Conservation (phyloP, 2,888 invertebrate species). For the Synanthedon andrenaeformis region DNA sequence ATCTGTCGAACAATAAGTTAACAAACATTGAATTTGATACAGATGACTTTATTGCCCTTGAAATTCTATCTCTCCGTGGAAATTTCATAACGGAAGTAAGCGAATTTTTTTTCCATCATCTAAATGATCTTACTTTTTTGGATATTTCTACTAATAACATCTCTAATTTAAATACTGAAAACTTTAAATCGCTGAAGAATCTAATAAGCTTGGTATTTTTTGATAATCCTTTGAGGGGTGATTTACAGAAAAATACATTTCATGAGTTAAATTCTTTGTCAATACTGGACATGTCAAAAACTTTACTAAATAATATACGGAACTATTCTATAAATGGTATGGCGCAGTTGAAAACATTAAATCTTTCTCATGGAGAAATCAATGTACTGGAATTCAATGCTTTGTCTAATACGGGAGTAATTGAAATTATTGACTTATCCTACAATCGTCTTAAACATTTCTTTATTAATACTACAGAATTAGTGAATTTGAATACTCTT, state of each 20-base stretch:
- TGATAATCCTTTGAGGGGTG: slow-evolving; percentile 32
- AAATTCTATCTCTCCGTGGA: slow-evolving; percentile 21
- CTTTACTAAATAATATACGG: slow-evolving; percentile 22
- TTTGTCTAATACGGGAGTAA: slow-evolving; percentile 26
- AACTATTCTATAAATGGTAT: slow-evolving; percentile 41
- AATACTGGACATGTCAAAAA: slow-evolving; percentile 35
- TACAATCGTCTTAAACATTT: slow-evolving; percentile 30
- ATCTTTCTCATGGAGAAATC: slow-evolving; percentile 36
- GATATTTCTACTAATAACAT: slow-evolving; percentile 44
- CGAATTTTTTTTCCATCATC: slow-evolving; percentile 20
- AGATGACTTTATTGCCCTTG: slow-evolving; percentile 26
- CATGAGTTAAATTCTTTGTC: slow-evolving; percentile 34
- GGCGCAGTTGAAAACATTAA: slow-evolving; percentile 29
- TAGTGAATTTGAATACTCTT: slow-evolving; percentile 23
- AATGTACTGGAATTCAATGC: slow-evolving; percentile 30
- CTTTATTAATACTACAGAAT: slow-evolving; percentile 27
- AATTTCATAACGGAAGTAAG: slow-evolving; percentile 31
- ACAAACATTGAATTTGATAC: slow-evolving; percentile 28
- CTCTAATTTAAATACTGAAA: slow-evolving; percentile 22
- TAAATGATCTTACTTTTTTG: slow-evolving; percentile 26
- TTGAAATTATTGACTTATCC: slow-evolving; percentile 40
- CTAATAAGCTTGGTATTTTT: slow-evolving; percentile 33
- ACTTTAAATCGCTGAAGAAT: slow-evolving; percentile 25
- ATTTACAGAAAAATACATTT: slow-evolving; percentile 30
- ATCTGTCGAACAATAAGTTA: slow-evolving; percentile 40